These are phyloP conservation scores for Callipepla californica DNA, from an alignment of 2,113 vertebrate genomes.

Conservation along the genomic window DNA sequence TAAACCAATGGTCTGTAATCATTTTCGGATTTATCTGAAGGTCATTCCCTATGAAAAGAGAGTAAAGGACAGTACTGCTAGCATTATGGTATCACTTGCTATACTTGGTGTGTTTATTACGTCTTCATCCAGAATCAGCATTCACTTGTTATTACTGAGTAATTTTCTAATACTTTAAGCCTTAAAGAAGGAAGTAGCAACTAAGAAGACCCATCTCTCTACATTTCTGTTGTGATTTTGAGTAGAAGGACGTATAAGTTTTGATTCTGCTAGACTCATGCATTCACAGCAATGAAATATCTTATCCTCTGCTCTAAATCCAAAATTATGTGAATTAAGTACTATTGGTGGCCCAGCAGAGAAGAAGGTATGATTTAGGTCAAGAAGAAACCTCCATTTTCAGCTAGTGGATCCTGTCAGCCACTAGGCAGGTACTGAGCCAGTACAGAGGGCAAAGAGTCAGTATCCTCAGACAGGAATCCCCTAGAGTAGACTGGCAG, in stretches of 20 bases:
- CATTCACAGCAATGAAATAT: not conserved
- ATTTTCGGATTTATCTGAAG: constrained; percentile 24
- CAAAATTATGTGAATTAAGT: not conserved
- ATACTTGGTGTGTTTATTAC: constrained; percentile 14
- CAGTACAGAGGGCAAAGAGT: not conserved
- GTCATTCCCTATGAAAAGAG: not conserved
- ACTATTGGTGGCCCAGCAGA: not conserved
- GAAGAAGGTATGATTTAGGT: not conserved
- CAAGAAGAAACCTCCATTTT: not conserved
- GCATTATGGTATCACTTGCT: not conserved
- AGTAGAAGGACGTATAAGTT: not conserved
- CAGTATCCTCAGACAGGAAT: not conserved
- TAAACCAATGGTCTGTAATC: not conserved
- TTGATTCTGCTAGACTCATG: not conserved
- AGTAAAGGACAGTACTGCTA: not conserved
- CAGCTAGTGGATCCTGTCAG: not conserved
- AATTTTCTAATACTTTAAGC: not conserved
- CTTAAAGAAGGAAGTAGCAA: not conserved
- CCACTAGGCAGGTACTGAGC: not conserved
- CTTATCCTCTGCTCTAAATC: not conserved
- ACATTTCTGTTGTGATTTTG: not conserved
- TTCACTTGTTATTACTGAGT: not conserved
- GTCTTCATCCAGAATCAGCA: not conserved
- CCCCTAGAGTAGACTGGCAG: not conserved
- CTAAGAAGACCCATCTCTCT: not conserved